These are phyloP conservation scores for Lycaon pictus DNA, from an alignment of 2,113 vertebrate genomes.

Conservation along the genomic window DNA sequence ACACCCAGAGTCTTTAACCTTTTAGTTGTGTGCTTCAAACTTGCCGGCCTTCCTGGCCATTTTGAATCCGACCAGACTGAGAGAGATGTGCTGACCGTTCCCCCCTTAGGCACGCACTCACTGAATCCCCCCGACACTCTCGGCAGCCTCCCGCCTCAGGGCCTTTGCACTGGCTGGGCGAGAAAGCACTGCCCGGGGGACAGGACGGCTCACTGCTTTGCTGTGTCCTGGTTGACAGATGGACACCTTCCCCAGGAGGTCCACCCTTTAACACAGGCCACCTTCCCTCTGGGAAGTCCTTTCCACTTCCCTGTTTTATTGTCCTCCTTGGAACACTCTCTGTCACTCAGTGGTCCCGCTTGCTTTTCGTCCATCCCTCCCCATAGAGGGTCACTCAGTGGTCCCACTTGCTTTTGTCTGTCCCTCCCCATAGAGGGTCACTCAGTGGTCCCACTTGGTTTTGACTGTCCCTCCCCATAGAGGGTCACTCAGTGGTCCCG, in stretches of 20 bases:
- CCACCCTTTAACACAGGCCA: background rate
- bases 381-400: fast-evolving
- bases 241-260: background rate
- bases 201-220: background rate
- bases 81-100: background rate
- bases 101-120: background rate
- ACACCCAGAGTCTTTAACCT: background rate
- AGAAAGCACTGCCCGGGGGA: background rate
- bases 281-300: background rate
- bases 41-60: background rate
- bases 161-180: background rate
- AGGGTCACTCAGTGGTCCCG: background rate
- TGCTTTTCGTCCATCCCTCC: background rate
- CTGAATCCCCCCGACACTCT: background rate
- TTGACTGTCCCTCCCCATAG: background rate
- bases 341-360: background rate
- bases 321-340: background rate
- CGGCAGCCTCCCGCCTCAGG: background rate
- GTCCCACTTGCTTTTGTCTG: background rate
- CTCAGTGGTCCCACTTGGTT: background rate
- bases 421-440: background rate
- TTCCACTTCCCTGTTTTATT: background rate
- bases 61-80: background rate
- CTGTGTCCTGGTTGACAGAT: background rate
- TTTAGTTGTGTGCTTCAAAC: background rate